A percentile compares a stretch with the other conserved stretches of the same genome.
Evolutionary conservation across 2,888 invertebrate genomes (phyloP).

Genomic region (Folsomia candida): DNA sequence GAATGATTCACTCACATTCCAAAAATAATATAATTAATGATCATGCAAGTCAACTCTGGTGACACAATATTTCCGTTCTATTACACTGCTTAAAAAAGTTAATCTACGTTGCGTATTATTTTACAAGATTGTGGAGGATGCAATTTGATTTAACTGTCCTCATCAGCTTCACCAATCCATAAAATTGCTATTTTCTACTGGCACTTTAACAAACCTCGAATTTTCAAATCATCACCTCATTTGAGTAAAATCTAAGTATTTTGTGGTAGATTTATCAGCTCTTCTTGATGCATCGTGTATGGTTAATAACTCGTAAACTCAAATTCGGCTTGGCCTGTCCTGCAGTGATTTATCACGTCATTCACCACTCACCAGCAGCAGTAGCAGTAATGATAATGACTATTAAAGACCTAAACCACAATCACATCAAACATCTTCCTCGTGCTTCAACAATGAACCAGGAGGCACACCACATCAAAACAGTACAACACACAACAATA

Average conservation of each 20-base stretch:
- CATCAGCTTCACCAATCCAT: neutral
- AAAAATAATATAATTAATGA: neutral
- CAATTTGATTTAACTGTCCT: neutral
- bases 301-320: constrained; percentile 2
- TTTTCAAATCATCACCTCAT: neutral
- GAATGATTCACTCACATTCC: neutral
- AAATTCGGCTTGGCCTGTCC: neutral
- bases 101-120: neutral
- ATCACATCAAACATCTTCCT: neutral
- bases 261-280: neutral
- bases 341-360: neutral
- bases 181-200: neutral
- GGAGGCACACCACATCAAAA: neutral
- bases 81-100: neutral
- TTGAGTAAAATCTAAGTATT: neutral
- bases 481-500: neutral
- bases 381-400: constrained; percentile 6
- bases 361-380: neutral
- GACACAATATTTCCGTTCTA: neutral
- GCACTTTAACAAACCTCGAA: neutral
- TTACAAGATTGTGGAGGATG: neutral
- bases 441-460: neutral
- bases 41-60: neutral
- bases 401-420: neutral
- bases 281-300: too few species aligned